Conservation (phyloP, 2,888 invertebrate species). For the Melieria crassipennis region DNA sequence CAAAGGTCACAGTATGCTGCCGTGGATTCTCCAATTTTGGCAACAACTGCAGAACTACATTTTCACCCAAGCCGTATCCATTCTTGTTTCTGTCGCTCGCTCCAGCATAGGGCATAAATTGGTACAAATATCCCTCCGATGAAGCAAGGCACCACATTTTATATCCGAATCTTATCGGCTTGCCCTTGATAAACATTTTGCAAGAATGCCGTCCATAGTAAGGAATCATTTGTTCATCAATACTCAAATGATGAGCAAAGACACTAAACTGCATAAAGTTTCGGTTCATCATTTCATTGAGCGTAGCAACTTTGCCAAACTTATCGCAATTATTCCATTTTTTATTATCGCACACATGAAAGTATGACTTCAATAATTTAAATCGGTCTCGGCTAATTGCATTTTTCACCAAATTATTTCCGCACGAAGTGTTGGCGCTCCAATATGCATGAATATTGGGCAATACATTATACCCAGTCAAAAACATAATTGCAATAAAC, state of each 20-base stretch:
- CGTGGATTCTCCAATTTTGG: not conserved
- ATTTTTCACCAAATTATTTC: constrained; percentile 23
- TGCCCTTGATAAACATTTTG: constrained; percentile 17
- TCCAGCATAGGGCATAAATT: constrained; percentile 11
- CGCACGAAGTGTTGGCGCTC: constrained; percentile 24
- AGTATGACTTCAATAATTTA: constrained; percentile 5
- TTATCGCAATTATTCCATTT: not conserved
- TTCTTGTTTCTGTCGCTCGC: not conserved
- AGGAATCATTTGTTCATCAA: constrained; percentile 15
- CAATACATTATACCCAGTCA: constrained; percentile 26
- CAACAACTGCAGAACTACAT: constrained; percentile 3
- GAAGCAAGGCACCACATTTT: constrained; percentile 9
- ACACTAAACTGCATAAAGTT: constrained; percentile 14
- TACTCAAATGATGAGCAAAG: constrained; percentile 11
- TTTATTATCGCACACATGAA: constrained; percentile 10
- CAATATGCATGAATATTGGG: constrained; percentile 30
- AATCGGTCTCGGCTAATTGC: constrained; percentile 17
- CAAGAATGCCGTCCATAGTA: constrained; percentile 10
- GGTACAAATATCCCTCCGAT: constrained; percentile 6
- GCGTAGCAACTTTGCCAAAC: constrained; percentile 19
- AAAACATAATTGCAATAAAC: constrained; percentile 20
- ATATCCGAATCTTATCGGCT: constrained; percentile 17
- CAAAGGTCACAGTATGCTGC: too few relatives aligned
- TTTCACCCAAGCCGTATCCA: constrained; percentile 3
- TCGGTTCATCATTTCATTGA: constrained; percentile 12